phyloP scores from a whole-genome alignment of 2,888 invertebrate species.

The Lypha dubia region DNA sequence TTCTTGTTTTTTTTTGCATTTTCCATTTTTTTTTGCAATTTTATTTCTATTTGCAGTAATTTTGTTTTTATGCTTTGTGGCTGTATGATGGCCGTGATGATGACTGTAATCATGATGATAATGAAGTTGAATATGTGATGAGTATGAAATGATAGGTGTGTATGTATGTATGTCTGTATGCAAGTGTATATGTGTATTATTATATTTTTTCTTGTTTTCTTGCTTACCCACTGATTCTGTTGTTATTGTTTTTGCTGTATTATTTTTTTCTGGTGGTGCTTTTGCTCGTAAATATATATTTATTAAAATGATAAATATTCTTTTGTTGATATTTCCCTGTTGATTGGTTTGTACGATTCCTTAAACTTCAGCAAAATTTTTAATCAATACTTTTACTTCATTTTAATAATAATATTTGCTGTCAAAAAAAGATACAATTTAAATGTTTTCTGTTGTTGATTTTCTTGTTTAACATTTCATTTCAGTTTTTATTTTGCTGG shows the following conservation, averaged over 20 bases:
- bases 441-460: neutral
- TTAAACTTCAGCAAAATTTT: constrained; percentile 50
- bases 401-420: constrained; percentile 12
- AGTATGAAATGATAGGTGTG: constrained; percentile 18
- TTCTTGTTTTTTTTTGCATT: neutral
- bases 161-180: too few species aligned
- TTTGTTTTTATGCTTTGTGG: constrained; percentile 23
- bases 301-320: constrained; percentile 46
- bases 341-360: constrained; percentile 55
- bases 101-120: constrained; percentile 25
- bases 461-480: neutral
- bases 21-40: constrained; percentile 30
- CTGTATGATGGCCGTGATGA: constrained; percentile 25
- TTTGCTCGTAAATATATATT: constrained; percentile 37
- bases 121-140: constrained; percentile 46
- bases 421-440: too few species aligned
- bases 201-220: neutral
- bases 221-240: constrained; percentile 29
- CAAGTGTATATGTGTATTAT: too few species aligned
- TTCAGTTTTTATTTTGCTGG: too few species aligned
- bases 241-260: constrained; percentile 34
- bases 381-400: constrained; percentile 46
- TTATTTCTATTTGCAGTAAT: constrained; percentile 45
- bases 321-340: constrained; percentile 41
- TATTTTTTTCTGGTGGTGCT: neutral